Percentiles rank a stretch among this genome's conserved stretches.
phyloP scores from a whole-genome alignment of 1,140 invertebrate genomes.

The Bombyx mandarina region DNA sequence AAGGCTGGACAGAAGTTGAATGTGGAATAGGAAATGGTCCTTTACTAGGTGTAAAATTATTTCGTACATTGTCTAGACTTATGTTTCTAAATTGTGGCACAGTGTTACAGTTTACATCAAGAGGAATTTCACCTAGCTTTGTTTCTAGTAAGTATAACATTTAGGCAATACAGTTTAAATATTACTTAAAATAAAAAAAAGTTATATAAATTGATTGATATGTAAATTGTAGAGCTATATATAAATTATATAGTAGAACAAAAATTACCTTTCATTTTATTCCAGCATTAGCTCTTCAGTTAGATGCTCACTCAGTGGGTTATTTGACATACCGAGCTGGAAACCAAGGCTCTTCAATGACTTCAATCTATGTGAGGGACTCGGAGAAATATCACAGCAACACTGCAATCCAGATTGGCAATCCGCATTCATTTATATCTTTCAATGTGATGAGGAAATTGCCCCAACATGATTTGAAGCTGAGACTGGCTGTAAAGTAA shows the following conservation, averaged over 20 bases:
- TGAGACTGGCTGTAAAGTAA: conserved; percentile 85
- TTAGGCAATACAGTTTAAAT: not conserved
- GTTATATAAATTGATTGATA: not conserved
- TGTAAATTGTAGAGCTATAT: conserved; percentile 1
- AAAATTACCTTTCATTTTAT: conserved; percentile 6
- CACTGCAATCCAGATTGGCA: conserved; percentile 83
- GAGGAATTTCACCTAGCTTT: conserved; percentile 80
- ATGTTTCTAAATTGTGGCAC: conserved; percentile 81
- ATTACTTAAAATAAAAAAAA: no score
- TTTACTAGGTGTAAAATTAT: conserved; percentile 80
- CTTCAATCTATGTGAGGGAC: conserved; percentile 83
- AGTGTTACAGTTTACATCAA: conserved; percentile 79
- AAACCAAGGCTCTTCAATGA: conserved; percentile 77
- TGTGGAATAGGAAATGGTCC: conserved; percentile 86
- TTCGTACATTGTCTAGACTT: conserved; percentile 77
- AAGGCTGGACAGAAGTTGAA: conserved; percentile 88
- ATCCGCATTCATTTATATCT: conserved; percentile 84
- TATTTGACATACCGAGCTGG: conserved; percentile 88
- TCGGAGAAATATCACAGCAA: conserved; percentile 76
- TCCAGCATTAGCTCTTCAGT: conserved; percentile 84
- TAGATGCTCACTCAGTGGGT: conserved; percentile 88
- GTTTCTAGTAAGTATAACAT: conserved; percentile 75
- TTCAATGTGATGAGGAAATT: conserved; percentile 85
- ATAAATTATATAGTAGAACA: not conserved
- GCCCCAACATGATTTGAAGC: conserved; percentile 81